Evolutionary conservation across 2,888 invertebrate species (phyloP), one percentile per base, ranked within the genome.

Genomic region (Dioctria linearis): DNA sequence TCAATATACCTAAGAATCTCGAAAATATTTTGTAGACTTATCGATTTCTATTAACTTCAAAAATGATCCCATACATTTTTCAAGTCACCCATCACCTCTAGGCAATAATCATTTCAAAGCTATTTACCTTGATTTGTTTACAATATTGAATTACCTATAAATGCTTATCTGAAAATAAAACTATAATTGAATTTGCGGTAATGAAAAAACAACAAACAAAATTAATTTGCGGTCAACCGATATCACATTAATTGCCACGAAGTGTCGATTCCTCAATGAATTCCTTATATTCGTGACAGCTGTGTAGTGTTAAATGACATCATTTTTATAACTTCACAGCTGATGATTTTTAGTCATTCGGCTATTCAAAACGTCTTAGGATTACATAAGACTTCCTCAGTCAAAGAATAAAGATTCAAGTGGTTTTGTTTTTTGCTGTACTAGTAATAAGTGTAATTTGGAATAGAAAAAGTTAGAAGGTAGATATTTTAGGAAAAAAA

Each of bases 281-380:
- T 61, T 61, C 51, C 51, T 37, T 37, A 46, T 69, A 51, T 69
- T 69, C 69, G 69, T 69, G 69, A 51, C 69, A 69, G 51, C 49
- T 25, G 25, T 25, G 40, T 69, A 49, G 39, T 54, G 37, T 13
- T 37, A 49, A 49, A 69, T 51, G 51, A 54, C 54, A 46, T 69
- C 54, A 69, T 39, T 69, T 3, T 11, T 51, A 54, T 69, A 54
- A 54, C 11, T 11, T 11, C 25, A 25, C 54, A 11, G 54, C 54
- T 54, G 11, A 54, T 54, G 54, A 8, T 54, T 54, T n/a, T 25
- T 25, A 25, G 25, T 25, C 25, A 25, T 25, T 25, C 2, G 25
- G 25, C 25, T 2, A 25, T 25, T 25, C 25, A 25, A 25, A 25
- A 25, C 2, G 25, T 25, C 25, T 25, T 25, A 25, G 25, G 25